phyloP scores from a whole-genome alignment of 2,113 vertebrate species.

The mouse (Mus musculus) region DNA sequence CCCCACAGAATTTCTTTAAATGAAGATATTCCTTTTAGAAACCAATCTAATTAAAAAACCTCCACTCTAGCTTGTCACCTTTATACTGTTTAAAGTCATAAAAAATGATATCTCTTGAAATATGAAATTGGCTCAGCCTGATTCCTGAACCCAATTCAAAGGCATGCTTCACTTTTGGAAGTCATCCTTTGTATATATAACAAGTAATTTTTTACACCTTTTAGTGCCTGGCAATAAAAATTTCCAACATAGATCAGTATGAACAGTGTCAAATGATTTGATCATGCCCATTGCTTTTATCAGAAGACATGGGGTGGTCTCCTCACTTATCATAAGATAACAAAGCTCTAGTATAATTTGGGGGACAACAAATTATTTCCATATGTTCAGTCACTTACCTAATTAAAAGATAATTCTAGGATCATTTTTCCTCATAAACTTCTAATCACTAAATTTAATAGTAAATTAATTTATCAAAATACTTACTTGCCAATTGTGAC shows the following conservation, averaged over 20 bases:
- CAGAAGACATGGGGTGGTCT: not conserved
- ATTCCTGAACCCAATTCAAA: not conserved
- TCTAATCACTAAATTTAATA: not conserved
- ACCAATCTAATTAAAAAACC: constrained; percentile 23
- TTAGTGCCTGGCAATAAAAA: not conserved
- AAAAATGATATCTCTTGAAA: not conserved
- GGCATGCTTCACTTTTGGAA: not conserved
- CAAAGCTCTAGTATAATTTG: not conserved
- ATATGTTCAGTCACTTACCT: not conserved
- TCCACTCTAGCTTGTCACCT: not conserved
- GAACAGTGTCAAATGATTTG: not conserved
- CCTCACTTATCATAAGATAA: not conserved
- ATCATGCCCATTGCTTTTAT: not conserved
- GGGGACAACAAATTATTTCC: not conserved
- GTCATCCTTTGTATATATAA: not conserved
- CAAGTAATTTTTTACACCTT: not conserved
- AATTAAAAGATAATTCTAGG: not conserved
- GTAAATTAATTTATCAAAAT: not conserved
- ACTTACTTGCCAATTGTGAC: not conserved
- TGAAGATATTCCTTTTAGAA: constrained; percentile 2
- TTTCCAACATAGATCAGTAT: not conserved
- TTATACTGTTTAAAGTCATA: not conserved
- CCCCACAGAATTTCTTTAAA: not conserved
- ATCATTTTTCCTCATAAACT: not conserved
- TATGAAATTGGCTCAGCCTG: not conserved